phyloP scores from a whole-genome alignment of 2,797 vertebrate species.

The Tachyglossus aculeatus region DNA sequence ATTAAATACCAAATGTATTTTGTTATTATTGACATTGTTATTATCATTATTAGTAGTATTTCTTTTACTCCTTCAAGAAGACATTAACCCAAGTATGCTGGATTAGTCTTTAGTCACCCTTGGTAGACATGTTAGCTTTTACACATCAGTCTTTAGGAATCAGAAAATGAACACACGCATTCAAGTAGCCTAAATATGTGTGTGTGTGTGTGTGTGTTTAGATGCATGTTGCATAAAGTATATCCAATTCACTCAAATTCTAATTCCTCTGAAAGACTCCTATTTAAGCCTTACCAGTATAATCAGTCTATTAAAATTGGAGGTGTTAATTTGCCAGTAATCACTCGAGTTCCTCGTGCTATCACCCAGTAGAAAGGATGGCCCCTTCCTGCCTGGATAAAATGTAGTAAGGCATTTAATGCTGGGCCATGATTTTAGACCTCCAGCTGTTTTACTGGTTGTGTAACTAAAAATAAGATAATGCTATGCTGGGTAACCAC shows the following conservation, averaged over 20 bases:
- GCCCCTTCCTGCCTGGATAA: constrained; percentile 66
- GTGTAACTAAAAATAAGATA: constrained; percentile 83
- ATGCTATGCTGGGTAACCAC: constrained; percentile 77
- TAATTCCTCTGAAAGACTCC: constrained; percentile 54
- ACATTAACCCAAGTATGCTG: constrained; percentile 19
- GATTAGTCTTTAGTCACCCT: neutral
- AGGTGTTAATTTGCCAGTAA: constrained; percentile 75
- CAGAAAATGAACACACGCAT: neutral
- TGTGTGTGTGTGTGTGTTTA: neutral
- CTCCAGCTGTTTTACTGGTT: constrained; percentile 82
- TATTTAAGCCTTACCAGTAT: constrained; percentile 46
- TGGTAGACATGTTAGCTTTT: constrained; percentile 1
- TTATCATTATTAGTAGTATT: constrained; percentile 10
- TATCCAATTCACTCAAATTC: constrained; percentile 29
- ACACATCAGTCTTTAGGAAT: too few relatives aligned
- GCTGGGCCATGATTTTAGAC: constrained; percentile 74
- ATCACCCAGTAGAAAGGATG: constrained; percentile 60
- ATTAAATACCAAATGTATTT: too few relatives aligned
- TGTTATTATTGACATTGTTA: too few relatives aligned
- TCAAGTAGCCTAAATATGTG: neutral
- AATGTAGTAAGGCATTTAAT: constrained; percentile 71
- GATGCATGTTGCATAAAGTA: neutral
- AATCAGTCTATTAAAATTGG: constrained; percentile 66
- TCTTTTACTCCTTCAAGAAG: constrained; percentile 23
- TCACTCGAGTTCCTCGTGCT: constrained; percentile 56